These are phyloP conservation scores for Diorhabda carinulata DNA, from an alignment of 1,140 invertebrate genomes.

Conservation along the genomic window DNA sequence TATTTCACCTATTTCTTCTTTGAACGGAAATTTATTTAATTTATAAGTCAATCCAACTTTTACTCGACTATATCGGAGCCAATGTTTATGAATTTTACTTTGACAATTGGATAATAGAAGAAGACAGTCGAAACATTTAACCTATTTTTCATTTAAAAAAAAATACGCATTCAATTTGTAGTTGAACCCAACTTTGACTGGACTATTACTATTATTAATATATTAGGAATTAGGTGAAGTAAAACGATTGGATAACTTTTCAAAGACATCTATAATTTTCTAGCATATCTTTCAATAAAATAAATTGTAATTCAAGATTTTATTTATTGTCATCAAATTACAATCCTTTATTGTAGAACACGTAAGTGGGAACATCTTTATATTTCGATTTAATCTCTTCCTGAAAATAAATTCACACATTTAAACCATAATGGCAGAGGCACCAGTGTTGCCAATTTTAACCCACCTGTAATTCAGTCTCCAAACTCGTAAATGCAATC, in stretches of 20 bases:
- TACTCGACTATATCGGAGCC: no score
- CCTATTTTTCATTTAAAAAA: neutral
- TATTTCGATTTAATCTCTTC: conserved; percentile 26
- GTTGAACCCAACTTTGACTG: neutral
- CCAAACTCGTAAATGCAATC: conserved; percentile 56
- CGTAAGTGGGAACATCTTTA: conserved; percentile 19
- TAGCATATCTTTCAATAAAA: neutral
- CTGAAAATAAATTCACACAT: conserved; percentile 23
- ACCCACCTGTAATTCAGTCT: conserved; percentile 54
- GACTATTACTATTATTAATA: neutral
- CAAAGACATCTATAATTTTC: neutral
- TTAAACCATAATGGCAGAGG: neutral
- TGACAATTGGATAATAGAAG: neutral
- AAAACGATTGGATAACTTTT: neutral
- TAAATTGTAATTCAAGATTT: neutral
- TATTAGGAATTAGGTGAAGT: neutral
- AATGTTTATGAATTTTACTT: neutral
- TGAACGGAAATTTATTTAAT: no score
- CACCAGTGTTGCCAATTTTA: neutral
- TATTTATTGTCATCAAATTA: conserved; percentile 19
- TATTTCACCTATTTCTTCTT: no score
- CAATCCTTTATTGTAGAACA: conserved; percentile 37
- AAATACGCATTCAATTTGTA: neutral
- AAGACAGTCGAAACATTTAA: neutral
- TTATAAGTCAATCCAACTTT: no score